These are phyloP conservation scores for Drosophila dunni DNA, from an alignment of 1,140 invertebrate genomes.

Conservation along the genomic window DNA sequence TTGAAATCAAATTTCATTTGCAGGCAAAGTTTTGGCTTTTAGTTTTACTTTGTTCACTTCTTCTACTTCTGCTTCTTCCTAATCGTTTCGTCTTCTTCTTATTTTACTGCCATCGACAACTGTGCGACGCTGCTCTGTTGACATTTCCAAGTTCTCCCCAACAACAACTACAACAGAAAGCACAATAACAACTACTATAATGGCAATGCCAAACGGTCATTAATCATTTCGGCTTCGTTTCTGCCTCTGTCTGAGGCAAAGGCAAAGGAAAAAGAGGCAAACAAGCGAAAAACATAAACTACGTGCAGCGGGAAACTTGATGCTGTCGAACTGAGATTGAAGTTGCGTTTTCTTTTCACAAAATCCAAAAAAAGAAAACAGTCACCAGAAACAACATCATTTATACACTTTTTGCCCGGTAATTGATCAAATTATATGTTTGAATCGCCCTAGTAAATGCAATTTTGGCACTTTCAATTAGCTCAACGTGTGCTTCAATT, in stretches of 20 bases:
- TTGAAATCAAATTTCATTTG: slow-evolving; percentile 78
- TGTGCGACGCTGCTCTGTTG: slow-evolving; percentile 44
- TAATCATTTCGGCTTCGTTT: slow-evolving; percentile 67
- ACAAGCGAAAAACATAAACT: slow-evolving; percentile 51
- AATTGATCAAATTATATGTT: slow-evolving; percentile 49
- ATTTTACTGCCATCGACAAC: slow-evolving; percentile 41
- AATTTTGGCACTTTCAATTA: slow-evolving; percentile 13
- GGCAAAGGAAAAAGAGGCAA: slow-evolving; percentile 28
- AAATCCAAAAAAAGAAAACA: not conserved
- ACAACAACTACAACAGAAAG: slow-evolving; percentile 35
- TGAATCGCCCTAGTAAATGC: slow-evolving; percentile 2
- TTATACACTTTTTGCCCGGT: slow-evolving; percentile 29
- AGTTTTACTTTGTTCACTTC: slow-evolving; percentile 61
- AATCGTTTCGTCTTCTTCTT: too few species aligned
- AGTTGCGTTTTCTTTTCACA: slow-evolving; percentile 26
- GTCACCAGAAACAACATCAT: slow-evolving; percentile 20
- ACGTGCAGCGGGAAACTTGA: slow-evolving; percentile 50
- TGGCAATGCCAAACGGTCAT: slow-evolving; percentile 69
- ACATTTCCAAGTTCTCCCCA: slow-evolving; percentile 42
- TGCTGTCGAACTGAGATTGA: slow-evolving; percentile 51
- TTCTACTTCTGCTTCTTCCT: too few species aligned
- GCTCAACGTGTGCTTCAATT: not conserved
- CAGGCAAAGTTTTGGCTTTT: slow-evolving; percentile 72
- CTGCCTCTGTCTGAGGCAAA: slow-evolving; percentile 36
- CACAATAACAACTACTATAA: slow-evolving; percentile 36